Base-by-base conservation (phyloP, 2,888 invertebrate species). In the Mythimna loreyi region DNA sequence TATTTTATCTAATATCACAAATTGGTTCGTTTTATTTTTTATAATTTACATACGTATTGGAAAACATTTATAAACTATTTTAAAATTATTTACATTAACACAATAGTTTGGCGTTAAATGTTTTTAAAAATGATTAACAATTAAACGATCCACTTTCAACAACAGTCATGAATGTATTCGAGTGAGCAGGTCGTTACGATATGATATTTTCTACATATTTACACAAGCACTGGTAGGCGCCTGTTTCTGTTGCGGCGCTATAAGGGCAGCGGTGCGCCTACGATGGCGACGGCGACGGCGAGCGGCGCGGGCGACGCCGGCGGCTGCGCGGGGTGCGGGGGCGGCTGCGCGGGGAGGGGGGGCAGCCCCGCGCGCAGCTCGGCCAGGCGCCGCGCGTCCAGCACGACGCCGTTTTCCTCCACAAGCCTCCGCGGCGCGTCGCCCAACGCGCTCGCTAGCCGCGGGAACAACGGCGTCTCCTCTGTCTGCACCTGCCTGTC, bases 401-500 rank as follows among this genome's bases (percentile, higher is more conserved):
- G 80, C 36, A 66, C 80, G 59, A 92, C 70, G 3, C 87, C 82
- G 40, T 76, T 73, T 43, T 72, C 74, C n/a, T 78, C 55, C 57
- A 13, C 21, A 25, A 33, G 68, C 30, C 56, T 53, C 52, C 57
- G 68, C 56, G 47, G 67, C 60, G 11, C 68, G 68, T 30, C 49
- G 16, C 1, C 40, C 6, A 19, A n/a, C 1, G 43, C 43, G 43
- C 43, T n/a, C 43, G 43, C 43, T 19, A 62, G 49, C 13, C 53
- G 45, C 13, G 89, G 89, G 62, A 85, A 88, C 68, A 84, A 72
- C 28, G 78, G 57, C 11, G 82, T 72, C n/a, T 92, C 93, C 21
- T 94, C 94, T 11, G 94, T 94, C 82, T 94, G 94, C 65, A 93
- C 92, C 55, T 92, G 91, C 7, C 92, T 88, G 78, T 94, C 93